phyloP scores from a whole-genome alignment of 2,113 vertebrate genomes.

The Gallinago media region DNA sequence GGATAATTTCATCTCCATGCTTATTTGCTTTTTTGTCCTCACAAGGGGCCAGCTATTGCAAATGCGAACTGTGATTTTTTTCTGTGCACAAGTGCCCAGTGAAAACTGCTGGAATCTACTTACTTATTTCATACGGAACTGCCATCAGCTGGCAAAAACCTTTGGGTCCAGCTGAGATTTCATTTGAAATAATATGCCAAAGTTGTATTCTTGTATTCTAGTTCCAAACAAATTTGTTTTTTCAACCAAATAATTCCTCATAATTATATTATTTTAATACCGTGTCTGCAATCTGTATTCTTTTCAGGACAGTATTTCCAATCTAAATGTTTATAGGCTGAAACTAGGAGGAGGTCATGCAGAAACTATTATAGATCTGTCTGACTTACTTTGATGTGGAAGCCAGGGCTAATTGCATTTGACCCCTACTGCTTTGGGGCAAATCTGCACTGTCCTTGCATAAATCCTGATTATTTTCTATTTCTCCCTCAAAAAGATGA shows the following conservation, averaged over 20 bases:
- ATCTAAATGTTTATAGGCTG: not conserved
- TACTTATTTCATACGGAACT: not conserved
- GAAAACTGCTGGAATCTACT: not conserved
- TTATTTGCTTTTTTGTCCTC: not conserved
- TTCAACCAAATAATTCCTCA: not conserved
- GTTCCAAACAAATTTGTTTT: not conserved
- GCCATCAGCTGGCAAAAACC: not conserved
- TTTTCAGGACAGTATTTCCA: not conserved
- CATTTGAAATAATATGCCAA: not conserved
- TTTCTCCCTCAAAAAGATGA: not conserved
- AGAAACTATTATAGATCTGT: not conserved
- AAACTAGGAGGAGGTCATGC: not conserved
- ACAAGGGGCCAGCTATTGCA: not conserved
- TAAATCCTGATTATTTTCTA: not conserved
- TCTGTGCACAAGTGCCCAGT: not conserved
- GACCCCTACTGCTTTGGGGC: not conserved
- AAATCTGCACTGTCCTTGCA: not conserved
- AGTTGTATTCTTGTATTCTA: not conserved
- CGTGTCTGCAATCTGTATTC: not conserved
- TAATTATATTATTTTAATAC: not conserved
- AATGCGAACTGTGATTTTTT: not conserved
- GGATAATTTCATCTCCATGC: not conserved
- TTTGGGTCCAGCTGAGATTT: not conserved
- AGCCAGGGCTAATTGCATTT: constrained; percentile 12
- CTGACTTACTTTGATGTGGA: constrained; percentile 18